Base-by-base conservation (phyloP, 2,888 invertebrate species). In the Yponomeuta evonymella region DNA sequence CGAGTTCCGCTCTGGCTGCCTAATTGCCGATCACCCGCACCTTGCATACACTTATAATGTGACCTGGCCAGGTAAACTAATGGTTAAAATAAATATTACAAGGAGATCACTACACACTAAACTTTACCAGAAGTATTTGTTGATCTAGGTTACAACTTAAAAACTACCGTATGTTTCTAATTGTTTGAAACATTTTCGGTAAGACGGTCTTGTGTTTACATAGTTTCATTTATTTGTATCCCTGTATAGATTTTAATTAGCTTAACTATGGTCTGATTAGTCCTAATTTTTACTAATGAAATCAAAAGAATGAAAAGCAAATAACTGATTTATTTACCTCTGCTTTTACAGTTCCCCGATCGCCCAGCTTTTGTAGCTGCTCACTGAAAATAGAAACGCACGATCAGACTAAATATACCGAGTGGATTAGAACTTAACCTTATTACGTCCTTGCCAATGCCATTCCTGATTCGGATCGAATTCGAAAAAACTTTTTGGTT, bases 1-100 rank as follows among this genome's bases (percentile, higher is more conserved):
- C 8, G 12, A 86, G 90, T 88, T 87, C 84, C 86, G 89, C 87
- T 87, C 86, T 82, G 79, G 72, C 82, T 79, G 77, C 80, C 82
- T 88, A 86, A 89, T 87, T 85, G 81, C 79, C 78, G 81, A 82
- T 85, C 84, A 87, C 83, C 83, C 85, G 86, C 81, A 84, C 51
- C 48, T 29, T 30, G 12, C 64, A 68, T 68, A 23, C 48, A 29
- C 12, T 48, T n/a, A 68, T 68, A 68, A 36, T n/a, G 30, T 30
- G n/a, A 36, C n/a, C 67, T 67, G 12, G 33, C 33, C 30, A 15
- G 12, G 15, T 58, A 15, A 15, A 12, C 12, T 5, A 58, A 15
- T 12, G 51, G 15, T 12, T 58, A 2, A 12, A 58, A 43, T 0
- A 43, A 43, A 43, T 43, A 43, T 43, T 43, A 8, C 43, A 43